Conservation (phyloP, 2,888 invertebrate species). For the Shargacucullia verbasci region DNA sequence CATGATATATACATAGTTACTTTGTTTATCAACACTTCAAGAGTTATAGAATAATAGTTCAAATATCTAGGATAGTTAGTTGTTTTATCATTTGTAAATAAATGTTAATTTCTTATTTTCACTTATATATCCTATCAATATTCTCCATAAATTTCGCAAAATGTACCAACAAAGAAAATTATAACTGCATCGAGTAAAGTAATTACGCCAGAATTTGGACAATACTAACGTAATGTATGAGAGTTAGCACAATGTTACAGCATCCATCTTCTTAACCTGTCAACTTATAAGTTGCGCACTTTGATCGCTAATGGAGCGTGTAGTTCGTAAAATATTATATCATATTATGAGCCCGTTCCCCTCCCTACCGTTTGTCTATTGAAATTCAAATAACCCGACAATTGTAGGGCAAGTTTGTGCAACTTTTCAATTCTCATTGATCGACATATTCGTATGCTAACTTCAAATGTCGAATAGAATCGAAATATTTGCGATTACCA, state of each 20-base stretch:
- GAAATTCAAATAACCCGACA: constrained; percentile 53
- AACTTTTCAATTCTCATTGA: constrained; percentile 45
- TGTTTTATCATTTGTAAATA: too few species aligned
- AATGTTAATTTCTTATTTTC: too few species aligned
- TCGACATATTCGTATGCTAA: constrained; percentile 22
- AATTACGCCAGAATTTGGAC: constrained; percentile 25
- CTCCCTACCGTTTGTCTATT: constrained; percentile 49
- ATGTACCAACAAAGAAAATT: constrained; percentile 2
- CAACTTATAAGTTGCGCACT: constrained; percentile 42
- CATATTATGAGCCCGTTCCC: constrained; percentile 28
- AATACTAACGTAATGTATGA: constrained; percentile 31
- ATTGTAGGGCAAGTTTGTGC: constrained; percentile 32
- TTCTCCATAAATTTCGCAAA: too few species aligned
- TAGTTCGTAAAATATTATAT: constrained; percentile 56
- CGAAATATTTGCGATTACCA: constrained; percentile 45
- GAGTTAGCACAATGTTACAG: constrained; percentile 25
- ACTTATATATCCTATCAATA: too few species aligned
- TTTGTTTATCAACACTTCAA: too few species aligned
- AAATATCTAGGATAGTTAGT: too few species aligned
- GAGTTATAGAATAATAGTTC: too few species aligned
- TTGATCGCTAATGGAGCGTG: constrained; percentile 60
- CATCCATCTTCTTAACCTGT: constrained; percentile 47
- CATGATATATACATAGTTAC: too few species aligned
- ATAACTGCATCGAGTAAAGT: constrained; percentile 29
- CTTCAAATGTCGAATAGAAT: constrained; percentile 31